phyloP scores from a whole-genome alignment of 1,140 invertebrate species.

The Pemphigus obesinymphae region DNA sequence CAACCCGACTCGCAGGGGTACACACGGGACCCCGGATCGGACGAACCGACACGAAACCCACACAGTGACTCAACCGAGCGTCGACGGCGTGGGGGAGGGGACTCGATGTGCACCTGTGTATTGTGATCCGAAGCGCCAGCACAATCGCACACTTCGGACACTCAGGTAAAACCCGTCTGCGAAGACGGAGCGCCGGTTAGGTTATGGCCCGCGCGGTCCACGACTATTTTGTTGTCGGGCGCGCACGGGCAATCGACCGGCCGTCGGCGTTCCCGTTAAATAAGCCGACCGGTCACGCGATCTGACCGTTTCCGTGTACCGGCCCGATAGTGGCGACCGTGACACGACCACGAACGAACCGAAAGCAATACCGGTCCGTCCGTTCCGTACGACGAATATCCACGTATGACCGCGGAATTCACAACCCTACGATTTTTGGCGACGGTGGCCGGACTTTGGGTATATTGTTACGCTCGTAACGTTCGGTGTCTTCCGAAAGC shows the following conservation, averaged over 20 bases:
- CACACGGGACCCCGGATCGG: neutral
- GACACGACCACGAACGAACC: neutral
- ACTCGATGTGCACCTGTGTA: neutral
- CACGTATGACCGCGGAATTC: neutral
- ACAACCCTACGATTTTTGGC: no score
- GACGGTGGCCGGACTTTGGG: fast-evolving
- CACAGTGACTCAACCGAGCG: neutral
- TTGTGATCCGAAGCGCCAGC: neutral
- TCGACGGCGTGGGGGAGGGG: neutral
- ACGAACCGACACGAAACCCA: neutral
- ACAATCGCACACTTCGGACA: neutral
- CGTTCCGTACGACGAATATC: neutral
- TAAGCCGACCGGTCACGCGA: neutral
- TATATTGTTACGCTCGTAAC: neutral
- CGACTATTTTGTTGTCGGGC: neutral
- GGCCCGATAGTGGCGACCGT: neutral
- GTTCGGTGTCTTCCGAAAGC: neutral
- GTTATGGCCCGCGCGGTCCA: neutral
- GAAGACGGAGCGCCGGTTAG: neutral
- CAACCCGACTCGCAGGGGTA: neutral
- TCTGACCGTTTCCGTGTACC: no score
- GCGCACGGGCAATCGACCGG: neutral
- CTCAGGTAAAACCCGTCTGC: no score
- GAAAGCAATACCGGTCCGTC: neutral
- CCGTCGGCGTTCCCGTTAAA: neutral